These are phyloP conservation scores for Bombylius discolor DNA, from an alignment of 2,888 invertebrate genomes.

Conservation along the genomic window DNA sequence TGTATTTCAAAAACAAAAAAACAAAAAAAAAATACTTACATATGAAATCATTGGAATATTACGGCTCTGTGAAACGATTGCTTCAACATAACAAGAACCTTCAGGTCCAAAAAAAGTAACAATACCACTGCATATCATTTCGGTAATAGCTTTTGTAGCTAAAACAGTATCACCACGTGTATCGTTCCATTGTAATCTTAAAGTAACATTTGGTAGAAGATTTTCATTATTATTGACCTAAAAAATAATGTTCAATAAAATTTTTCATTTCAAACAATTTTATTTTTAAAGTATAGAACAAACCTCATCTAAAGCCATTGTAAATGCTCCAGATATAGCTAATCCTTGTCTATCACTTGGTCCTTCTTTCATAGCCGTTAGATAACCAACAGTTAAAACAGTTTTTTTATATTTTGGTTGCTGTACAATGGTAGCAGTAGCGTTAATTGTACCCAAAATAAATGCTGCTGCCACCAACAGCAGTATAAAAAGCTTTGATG, in stretches of 20 bases:
- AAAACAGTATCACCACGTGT: constrained; percentile 73
- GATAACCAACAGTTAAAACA: constrained; percentile 67
- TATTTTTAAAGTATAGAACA: neutral
- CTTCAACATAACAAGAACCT: constrained; percentile 87
- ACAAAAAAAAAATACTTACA: constrained; percentile 49
- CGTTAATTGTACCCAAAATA: constrained; percentile 36
- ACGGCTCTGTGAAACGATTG: constrained; percentile 82
- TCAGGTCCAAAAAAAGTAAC: constrained; percentile 93
- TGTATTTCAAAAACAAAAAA: neutral
- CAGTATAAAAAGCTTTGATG: constrained; percentile 46
- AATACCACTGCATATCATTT: constrained; percentile 83
- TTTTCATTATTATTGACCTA: constrained; percentile 59
- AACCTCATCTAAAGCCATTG: constrained; percentile 78
- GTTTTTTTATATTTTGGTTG: constrained; percentile 35
- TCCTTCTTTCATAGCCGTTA: constrained; percentile 68
- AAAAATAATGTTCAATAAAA: constrained; percentile 15
- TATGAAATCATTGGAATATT: constrained; percentile 96
- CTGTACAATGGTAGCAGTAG: neutral
- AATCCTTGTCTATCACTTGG: constrained; percentile 71
- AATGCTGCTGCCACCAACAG: constrained; percentile 48
- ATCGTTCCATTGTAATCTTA: constrained; percentile 68
- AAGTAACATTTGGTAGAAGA: constrained; percentile 59
- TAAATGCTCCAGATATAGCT: constrained; percentile 79
- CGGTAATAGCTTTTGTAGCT: constrained; percentile 71
- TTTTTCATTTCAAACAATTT: neutral